Conservation (phyloP, 2,888 invertebrate species). For the Aphodius sticticus region DNA sequence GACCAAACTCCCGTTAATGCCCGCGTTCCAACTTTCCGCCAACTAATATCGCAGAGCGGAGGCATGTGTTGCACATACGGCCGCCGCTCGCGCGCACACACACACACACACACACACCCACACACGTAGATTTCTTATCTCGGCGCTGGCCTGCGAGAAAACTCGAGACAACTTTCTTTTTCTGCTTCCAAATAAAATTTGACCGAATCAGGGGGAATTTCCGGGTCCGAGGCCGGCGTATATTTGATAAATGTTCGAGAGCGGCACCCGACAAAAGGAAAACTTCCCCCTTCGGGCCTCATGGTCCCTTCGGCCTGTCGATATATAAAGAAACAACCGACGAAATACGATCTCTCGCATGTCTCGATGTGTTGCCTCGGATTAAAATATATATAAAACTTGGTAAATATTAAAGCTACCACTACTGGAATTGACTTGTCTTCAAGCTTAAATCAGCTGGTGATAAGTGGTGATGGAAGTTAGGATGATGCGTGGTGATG, state of each 20-base stretch:
- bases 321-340: not conserved
- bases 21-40: not conserved
- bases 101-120: not conserved
- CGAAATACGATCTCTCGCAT: not conserved
- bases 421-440: no score
- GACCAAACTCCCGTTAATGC: not conserved
- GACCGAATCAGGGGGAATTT: not conserved
- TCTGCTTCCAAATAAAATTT: not conserved
- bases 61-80: conserved; percentile 4
- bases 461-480: no score
- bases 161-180: conserved; percentile 4
- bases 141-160: not conserved
- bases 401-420: no score
- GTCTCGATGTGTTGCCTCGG: not conserved
- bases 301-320: not conserved
- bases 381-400: no score
- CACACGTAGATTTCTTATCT: not conserved
- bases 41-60: not conserved
- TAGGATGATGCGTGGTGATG: no score
- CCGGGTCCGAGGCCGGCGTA: not conserved
- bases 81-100: not conserved
- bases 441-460: no score
- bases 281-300: not conserved
- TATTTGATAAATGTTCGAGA: not conserved
- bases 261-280: not conserved